Conservation (phyloP, 2,113 vertebrate species). For the Indri indri region DNA sequence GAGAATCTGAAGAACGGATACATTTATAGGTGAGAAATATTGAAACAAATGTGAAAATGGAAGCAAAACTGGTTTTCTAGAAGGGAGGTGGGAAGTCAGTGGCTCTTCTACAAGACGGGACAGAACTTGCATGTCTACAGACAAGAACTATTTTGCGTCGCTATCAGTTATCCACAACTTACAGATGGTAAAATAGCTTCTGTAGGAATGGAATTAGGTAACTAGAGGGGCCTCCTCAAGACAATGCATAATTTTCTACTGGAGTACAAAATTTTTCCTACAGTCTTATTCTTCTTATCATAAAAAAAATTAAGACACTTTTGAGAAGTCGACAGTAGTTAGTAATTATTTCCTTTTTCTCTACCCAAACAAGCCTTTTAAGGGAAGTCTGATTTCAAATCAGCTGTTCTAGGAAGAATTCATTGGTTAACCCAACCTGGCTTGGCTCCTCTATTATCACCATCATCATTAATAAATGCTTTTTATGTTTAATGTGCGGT, state of each 20-base stretch:
- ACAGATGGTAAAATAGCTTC: neutral
- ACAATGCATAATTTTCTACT: neutral
- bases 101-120: neutral
- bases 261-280: neutral
- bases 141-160: neutral
- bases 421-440: neutral
- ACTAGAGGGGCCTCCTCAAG: neutral
- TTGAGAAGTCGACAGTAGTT: constrained; percentile 16
- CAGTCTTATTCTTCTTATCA: neutral
- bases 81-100: neutral
- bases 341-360: constrained; percentile 44
- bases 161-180: neutral
- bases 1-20: neutral
- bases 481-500: neutral
- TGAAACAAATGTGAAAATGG: neutral
- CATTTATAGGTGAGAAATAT: neutral
- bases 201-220: neutral
- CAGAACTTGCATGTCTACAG: neutral
- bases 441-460: neutral
- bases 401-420: neutral
- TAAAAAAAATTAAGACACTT: constrained; percentile 1
- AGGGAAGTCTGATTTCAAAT: neutral
- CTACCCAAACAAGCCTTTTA: constrained; percentile 42
- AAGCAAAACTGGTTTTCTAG: neutral
- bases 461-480: neutral